A percentile compares a stretch with the other conserved stretches of the same genome.
phyloP scores from a whole-genome alignment of 1,140 invertebrate genomes.

The Atta cephalotes region DNA sequence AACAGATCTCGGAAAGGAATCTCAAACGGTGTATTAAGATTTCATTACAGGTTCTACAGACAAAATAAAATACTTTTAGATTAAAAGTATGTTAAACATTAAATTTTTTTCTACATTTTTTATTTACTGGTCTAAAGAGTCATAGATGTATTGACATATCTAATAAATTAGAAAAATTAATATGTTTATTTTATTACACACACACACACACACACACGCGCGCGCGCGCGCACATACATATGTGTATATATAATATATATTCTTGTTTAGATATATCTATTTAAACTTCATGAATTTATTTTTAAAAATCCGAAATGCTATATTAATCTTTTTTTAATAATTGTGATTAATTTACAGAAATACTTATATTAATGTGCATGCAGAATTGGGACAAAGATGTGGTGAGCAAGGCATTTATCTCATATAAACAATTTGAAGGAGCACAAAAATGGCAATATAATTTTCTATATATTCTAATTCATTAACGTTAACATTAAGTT shows the following conservation, averaged over 20 bases:
- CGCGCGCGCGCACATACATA: too few species aligned
- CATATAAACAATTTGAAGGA: too few species aligned
- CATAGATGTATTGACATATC: not conserved
- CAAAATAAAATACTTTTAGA: not conserved
- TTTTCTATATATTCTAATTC: too few species aligned
- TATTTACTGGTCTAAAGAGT: not conserved
- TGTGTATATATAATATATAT: not conserved
- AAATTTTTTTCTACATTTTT: not conserved
- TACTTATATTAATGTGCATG: too few species aligned
- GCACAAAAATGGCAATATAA: too few species aligned
- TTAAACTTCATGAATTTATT: not conserved
- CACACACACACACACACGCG: too few species aligned
- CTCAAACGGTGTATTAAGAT: not conserved
- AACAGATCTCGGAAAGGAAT: not conserved
- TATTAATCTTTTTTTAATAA: not conserved
- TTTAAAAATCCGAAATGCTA: not conserved
- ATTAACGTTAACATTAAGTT: too few species aligned
- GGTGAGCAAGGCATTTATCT: too few species aligned
- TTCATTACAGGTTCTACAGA: not conserved
- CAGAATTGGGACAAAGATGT: too few species aligned
- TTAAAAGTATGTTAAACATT: not conserved
- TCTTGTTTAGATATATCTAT: not conserved
- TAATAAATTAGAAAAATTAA: not conserved
- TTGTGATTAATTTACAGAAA: not conserved
- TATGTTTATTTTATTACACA: too few species aligned